Evolutionary conservation across 2,113 vertebrate genomes (phyloP).

Genomic region (Smithornis capensis): DNA sequence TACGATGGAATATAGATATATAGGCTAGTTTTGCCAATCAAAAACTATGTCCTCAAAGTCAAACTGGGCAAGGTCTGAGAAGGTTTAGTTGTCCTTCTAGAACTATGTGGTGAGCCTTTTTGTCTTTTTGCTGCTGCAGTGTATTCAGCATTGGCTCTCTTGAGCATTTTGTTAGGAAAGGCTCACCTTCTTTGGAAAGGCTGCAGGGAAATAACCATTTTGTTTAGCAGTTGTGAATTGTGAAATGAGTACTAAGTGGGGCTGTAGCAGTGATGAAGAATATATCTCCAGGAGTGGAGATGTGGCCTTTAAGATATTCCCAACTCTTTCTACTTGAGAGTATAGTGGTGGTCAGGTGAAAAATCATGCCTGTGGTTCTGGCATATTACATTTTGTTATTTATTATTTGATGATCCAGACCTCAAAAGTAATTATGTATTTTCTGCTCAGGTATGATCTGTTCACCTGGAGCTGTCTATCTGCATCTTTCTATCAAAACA

Average conservation of each 20-base stretch:
- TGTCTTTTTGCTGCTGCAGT: neutral
- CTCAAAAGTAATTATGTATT: neutral
- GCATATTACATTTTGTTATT: neutral
- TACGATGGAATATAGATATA: rapidly evolving
- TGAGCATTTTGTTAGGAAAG: neutral
- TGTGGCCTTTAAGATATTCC: neutral
- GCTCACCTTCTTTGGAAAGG: neutral
- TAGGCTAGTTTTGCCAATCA: neutral
- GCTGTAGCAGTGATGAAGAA: neutral
- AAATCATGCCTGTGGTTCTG: neutral
- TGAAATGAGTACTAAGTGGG: neutral
- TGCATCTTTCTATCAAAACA: neutral
- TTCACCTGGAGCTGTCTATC: neutral
- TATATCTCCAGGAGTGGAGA: neutral
- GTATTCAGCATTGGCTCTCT: neutral
- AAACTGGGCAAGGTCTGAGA: neutral
- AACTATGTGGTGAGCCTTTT: neutral
- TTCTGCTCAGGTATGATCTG: neutral
- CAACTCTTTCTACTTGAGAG: neutral
- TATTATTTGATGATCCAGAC: neutral
- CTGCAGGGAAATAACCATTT: neutral
- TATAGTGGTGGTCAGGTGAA: neutral
- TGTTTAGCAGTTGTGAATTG: neutral
- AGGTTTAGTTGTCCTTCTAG: neutral
- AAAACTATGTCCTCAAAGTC: neutral